Evolutionary conservation across 2,797 vertebrate species (phyloP), one percentile per base, ranked within the genome.

Genomic region (Catostomus latipinnis): DNA sequence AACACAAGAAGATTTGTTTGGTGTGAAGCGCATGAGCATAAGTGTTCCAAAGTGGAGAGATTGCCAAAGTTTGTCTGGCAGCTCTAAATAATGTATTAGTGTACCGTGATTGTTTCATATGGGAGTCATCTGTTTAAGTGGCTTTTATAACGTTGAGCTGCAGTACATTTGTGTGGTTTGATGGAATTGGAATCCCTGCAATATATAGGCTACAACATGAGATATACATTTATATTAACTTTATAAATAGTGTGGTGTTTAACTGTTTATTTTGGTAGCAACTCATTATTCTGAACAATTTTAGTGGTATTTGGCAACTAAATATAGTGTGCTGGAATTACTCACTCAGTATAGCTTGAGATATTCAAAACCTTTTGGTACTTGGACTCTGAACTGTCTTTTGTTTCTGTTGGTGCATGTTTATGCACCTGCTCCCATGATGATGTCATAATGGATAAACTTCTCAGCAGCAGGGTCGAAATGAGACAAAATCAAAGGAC

Each of bases 21-120:
- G 49, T 53, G 48, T 53, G 22, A 70, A 53, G 66, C 63, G 57
- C 61, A 49, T 45, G 48, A 62, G 58, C 13, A 18, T 5, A 70
- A 12, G 50, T 50, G 53, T 49, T 34, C 4, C n/a, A 34, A 9
- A 43, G 57, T 71, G 16, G 8, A 57, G 67, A 70, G 67, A 53
- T 62, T 18, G n/a, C 48, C 57, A 62, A 14, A 72, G 77, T 79
- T 79, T 79, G 52, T 79, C 61, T 58, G 58, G 69, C 52, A 65
- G 52, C 52, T 52, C 53, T 65, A 52, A 73, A 73, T 53, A 50
- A 73, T 80, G 50, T 54, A 71, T 71, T 34, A 71, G 76, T 71
- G 34, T 65, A 71, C 76, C 6, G 6, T 78, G 69, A 65, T 78
- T 50, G 71, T 43, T 57, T 56, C 68, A 71, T 63, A 56, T 71